Base-by-base conservation (phyloP, 2,113 vertebrate genomes). In the Microtus oregoni region DNA sequence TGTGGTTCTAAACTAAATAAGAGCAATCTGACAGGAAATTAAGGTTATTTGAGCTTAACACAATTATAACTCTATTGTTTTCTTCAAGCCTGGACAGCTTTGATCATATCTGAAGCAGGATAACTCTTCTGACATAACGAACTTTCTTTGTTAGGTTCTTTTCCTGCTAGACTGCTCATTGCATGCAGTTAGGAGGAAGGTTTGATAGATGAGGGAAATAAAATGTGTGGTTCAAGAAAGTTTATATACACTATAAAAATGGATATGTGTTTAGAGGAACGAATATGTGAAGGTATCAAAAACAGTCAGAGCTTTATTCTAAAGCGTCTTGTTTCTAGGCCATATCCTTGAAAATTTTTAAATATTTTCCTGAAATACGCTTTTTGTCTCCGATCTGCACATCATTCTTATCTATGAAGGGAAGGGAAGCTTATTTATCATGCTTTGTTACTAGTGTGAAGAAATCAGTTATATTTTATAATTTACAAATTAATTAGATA, bases 81-180 rank as follows among this genome's bases (percentile, higher is more conserved):
- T 28, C 47, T 90, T 81, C 50, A 92, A 91, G n/a, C 5, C 28
- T 61, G 79, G 38, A 50, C 4, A 77, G 91, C 70, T 97, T 96
- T 93, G 90, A 96, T 96, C 58, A 88, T 73, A 19, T 90, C 38
- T 85, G 79, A 89, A 92, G 91, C 67, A 26, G 32, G 76, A 35
- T 88, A 93, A 95, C 92, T 94, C 79, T 95, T 94, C 28, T 90
- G 94, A 92, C 44, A 63, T 6, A 89, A 96, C n/a, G 92, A 90
- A 96, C 94, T 93, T 52, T 24, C 24, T 94, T 82, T 95, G 90
- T 95, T 87, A 93, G 38, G 26, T 95, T 92, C 78, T 41, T 95
- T 93, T 86, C 47, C 41, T 91, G 52, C 6, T 79, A n/a, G 32
- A 35, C 4, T 92, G 61, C 79, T 92, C n/a, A 47, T 87, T 91